These are phyloP conservation scores for Corydoras sp. DNA, from an alignment of 2,113 vertebrate genomes.

Conservation along the genomic window DNA sequence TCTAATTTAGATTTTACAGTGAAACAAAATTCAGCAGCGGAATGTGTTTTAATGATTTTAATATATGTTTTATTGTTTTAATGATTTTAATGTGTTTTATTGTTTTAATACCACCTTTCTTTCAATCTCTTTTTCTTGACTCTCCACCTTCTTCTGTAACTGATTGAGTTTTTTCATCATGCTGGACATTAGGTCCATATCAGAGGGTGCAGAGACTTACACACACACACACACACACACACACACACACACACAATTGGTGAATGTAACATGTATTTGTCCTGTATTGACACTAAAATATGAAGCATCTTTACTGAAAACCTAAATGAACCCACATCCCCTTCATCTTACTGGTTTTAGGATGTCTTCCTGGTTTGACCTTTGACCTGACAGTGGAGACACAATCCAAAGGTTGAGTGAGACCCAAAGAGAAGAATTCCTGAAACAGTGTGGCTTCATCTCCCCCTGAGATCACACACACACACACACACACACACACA, in stretches of 20 bases:
- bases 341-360: constrained; percentile 18
- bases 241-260: background rate
- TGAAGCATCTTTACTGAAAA: no score
- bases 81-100: background rate
- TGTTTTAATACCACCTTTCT: constrained; percentile 63
- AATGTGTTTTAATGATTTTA: background rate
- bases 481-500: background rate
- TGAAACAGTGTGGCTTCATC: constrained; percentile 37
- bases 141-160: constrained; percentile 67
- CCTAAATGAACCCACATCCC: background rate
- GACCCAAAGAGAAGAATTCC: constrained; percentile 29
- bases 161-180: constrained; percentile 65
- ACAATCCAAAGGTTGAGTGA: background rate
- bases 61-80: background rate
- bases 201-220: constrained; percentile 49
- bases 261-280: no score
- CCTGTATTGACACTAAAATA: no score
- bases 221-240: constrained; percentile 15
- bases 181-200: constrained; percentile 63
- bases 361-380: constrained; percentile 39
- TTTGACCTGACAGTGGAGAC: constrained; percentile 35
- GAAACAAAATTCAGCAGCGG: background rate
- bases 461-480: constrained; percentile 39
- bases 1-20: constrained; percentile 54
- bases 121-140: constrained; percentile 67